phyloP scores from a whole-genome alignment of 2,888 invertebrate species.

The Acleris cristana region DNA sequence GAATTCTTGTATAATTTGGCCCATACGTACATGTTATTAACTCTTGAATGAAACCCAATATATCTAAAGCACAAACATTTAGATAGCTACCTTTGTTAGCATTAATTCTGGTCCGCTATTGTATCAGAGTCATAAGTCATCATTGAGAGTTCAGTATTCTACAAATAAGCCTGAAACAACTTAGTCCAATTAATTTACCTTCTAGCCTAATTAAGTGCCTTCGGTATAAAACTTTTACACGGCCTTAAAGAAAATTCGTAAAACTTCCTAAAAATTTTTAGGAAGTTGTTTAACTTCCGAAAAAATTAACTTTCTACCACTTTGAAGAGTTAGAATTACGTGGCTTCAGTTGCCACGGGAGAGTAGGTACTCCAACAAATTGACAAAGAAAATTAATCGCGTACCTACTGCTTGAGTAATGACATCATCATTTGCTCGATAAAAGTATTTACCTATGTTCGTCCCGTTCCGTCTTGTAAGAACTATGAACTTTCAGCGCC shows the following conservation, averaged over 20 bases:
- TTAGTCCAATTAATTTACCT: background rate
- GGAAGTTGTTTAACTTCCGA: background rate
- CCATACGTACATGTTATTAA: no score
- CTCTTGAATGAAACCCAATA: background rate
- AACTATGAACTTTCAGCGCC: no score
- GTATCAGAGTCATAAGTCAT: background rate
- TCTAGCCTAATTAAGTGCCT: background rate
- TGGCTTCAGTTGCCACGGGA: no score
- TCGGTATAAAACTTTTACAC: conserved; percentile 4
- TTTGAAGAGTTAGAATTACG: background rate
- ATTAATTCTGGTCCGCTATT: conserved; percentile 25
- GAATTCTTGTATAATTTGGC: no score
- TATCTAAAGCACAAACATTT: background rate
- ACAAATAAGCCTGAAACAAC: conserved; percentile 5
- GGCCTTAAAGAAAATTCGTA: background rate
- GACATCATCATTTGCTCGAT: no score
- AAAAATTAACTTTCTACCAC: background rate
- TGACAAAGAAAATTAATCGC: no score
- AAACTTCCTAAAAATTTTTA: background rate
- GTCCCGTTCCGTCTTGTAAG: no score
- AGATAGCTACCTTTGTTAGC: conserved; percentile 1
- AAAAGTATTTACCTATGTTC: no score
- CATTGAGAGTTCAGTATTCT: conserved; percentile 1
- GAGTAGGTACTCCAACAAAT: no score
- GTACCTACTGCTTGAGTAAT: no score